A percentile compares a stretch with the other conserved stretches of the same genome.
Conservation (phyloP, 2,113 vertebrate genomes). For the Butastur rufipennis region DNA sequence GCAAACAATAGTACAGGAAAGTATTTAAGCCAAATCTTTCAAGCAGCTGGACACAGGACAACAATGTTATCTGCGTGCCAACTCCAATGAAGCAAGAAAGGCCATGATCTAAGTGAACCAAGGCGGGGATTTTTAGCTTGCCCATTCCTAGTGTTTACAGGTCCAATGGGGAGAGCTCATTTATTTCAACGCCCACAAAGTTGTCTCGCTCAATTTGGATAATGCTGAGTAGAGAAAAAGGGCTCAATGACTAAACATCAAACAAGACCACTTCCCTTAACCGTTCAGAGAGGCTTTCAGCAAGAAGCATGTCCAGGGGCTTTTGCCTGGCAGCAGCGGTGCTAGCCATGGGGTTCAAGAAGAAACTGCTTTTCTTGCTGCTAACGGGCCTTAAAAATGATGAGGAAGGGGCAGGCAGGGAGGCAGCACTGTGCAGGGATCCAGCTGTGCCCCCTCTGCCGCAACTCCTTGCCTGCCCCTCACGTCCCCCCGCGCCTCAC, state of each 20-base stretch:
- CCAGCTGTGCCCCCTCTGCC: not conserved
- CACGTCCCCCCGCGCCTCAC: accelerated
- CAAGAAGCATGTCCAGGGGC: not conserved
- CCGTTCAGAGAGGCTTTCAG: not conserved
- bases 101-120: not conserved
- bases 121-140: not conserved
- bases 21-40: not conserved
- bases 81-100: not conserved
- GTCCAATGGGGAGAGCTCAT: not conserved
- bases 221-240: not conserved
- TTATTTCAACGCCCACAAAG: not conserved
- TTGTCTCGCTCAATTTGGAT: not conserved
- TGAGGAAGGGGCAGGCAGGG: not conserved
- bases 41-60: not conserved
- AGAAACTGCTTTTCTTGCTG: not conserved
- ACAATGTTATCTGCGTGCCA: not conserved
- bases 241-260: not conserved
- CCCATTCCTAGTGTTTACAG: not conserved
- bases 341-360: not conserved
- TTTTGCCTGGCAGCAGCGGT: not conserved
- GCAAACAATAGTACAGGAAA: not conserved
- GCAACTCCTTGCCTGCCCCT: not conserved
- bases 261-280: not conserved
- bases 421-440: not conserved
- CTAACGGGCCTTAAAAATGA: not conserved